Evolutionary conservation across 2,888 invertebrate species (phyloP).

Genomic region (Drosophila mulleri): DNA sequence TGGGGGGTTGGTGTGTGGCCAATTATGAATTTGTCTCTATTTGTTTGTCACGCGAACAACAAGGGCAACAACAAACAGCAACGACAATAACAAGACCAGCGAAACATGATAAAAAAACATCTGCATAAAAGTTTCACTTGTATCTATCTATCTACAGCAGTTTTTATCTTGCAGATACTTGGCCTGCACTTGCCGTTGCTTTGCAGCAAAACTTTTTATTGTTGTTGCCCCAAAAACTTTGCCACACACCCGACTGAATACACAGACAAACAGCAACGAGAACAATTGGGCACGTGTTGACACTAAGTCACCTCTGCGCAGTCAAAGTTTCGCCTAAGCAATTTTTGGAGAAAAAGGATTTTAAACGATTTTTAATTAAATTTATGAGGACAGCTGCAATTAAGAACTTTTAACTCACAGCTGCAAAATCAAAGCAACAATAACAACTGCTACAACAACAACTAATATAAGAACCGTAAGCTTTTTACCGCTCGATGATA

Average conservation of each 20-base stretch:
- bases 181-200: conserved; percentile 45
- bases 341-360: conserved; percentile 62
- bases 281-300: conserved; percentile 73
- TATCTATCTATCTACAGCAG: conserved; percentile 38
- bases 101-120: conserved; percentile 49
- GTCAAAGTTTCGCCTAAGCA: conserved; percentile 49
- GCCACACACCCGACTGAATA: conserved; percentile 11
- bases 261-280: neutral
- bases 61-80: conserved; percentile 27
- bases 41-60: conserved; percentile 67
- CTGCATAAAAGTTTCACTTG: conserved; percentile 65
- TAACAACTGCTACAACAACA: conserved; percentile 1
- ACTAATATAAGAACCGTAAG: conserved; percentile 33
- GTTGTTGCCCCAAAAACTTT: conserved; percentile 51
- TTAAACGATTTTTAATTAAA: conserved; percentile 78
- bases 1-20: conserved; percentile 41
- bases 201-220: conserved; percentile 54
- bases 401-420: conserved; percentile 42
- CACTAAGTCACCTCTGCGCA: conserved; percentile 64
- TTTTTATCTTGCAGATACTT: conserved; percentile 72
- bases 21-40: conserved; percentile 74
- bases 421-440: conserved; percentile 31
- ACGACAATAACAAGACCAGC: conserved; percentile 15
- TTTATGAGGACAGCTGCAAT: conserved; percentile 73
- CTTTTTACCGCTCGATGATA: conserved; percentile 52